Percentiles rank a stretch among this genome's conserved stretches.
These are phyloP conservation scores for Ephestia elutella DNA, from an alignment of 1,140 invertebrate species.

Conservation along the genomic window DNA sequence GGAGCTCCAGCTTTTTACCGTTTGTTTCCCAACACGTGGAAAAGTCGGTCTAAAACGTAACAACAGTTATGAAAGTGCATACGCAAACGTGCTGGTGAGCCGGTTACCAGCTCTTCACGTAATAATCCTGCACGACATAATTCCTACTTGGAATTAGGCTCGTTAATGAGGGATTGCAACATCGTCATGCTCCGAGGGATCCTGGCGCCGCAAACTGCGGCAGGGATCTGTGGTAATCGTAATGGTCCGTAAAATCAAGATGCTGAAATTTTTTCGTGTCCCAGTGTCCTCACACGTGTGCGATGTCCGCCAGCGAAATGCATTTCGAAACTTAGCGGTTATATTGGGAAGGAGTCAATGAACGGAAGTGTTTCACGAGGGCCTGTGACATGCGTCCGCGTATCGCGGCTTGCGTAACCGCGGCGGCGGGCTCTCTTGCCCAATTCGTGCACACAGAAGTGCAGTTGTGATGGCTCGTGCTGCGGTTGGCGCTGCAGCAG, in stretches of 20 bases:
- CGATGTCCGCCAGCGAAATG: constrained; percentile 37
- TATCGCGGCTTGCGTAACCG: constrained; percentile 62
- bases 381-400: constrained; percentile 57
- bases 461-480: constrained; percentile 36
- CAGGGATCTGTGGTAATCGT: constrained; percentile 18
- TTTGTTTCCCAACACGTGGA: constrained; percentile 59
- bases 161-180: constrained; percentile 20
- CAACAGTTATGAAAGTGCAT: constrained; percentile 68
- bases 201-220: not conserved
- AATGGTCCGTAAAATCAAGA: constrained; percentile 40
- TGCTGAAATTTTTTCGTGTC: constrained; percentile 28
- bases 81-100: constrained; percentile 50
- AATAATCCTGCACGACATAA: constrained; percentile 48
- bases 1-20: constrained; percentile 58
- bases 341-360: constrained; percentile 72
- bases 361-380: constrained; percentile 71
- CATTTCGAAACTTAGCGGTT: constrained; percentile 58
- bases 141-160: constrained; percentile 28
- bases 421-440: constrained; percentile 52
- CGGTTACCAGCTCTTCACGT: constrained; percentile 46
- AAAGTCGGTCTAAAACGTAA: constrained; percentile 64
- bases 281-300: constrained; percentile 34
- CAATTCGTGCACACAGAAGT: constrained; percentile 47
- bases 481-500: constrained; percentile 33
- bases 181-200: constrained; percentile 7